Evolutionary conservation across 1,140 invertebrate genomes (phyloP).

Genomic region (Bombus polaris): DNA sequence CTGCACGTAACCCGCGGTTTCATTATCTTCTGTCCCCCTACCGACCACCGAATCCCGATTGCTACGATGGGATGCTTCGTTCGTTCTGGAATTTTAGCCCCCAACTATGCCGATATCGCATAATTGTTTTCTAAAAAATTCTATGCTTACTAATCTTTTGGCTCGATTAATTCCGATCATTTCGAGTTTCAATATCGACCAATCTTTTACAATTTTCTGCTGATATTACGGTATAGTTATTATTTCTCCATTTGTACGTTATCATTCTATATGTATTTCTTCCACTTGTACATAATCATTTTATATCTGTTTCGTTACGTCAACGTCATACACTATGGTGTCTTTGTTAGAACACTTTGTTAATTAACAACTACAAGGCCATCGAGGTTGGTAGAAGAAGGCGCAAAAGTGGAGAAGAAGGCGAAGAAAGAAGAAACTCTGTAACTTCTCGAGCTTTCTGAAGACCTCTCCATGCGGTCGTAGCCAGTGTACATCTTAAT

Average conservation of each 20-base stretch:
- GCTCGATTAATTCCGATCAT: background rate
- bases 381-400: background rate
- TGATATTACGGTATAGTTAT: background rate
- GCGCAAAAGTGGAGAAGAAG: background rate
- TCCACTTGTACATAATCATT: background rate
- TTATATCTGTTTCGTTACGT: too few species aligned
- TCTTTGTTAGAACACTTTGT: background rate
- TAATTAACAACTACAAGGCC: conserved; percentile 4
- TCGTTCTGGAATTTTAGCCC: conserved; percentile 22
- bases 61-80: background rate
- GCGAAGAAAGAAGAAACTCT: background rate
- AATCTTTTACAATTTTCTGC: background rate
- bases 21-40: conserved; percentile 52
- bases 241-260: background rate
- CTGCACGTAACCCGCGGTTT: conserved; percentile 54
- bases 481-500: conserved; percentile 55
- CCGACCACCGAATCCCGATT: conserved; percentile 12
- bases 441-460: conserved; percentile 16
- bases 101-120: conserved; percentile 14
- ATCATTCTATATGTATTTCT: too few species aligned
- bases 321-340: background rate
- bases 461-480: conserved; percentile 20
- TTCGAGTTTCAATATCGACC: background rate
- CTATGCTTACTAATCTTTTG: background rate
- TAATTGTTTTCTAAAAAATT: background rate